Percentiles rank a stretch among this genome's conserved stretches.
These are phyloP conservation scores for Nylanderia fulva DNA, from an alignment of 1,140 invertebrate species.

Conservation along the genomic window DNA sequence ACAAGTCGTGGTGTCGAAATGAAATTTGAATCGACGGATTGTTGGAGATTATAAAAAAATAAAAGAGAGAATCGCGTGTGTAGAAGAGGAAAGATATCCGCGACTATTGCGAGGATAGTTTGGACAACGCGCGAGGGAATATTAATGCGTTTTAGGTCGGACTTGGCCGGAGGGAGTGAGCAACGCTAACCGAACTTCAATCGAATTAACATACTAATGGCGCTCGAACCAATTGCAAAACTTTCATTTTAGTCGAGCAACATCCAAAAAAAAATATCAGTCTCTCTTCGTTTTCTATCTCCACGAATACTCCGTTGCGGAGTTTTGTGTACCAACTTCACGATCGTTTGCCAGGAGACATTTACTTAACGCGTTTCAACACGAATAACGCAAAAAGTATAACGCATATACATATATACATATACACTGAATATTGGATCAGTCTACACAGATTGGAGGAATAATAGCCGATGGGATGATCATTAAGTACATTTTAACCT, in stretches of 20 bases:
- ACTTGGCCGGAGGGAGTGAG: constrained; percentile 23
- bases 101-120: neutral
- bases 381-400: neutral
- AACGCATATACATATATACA: neutral
- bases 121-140: constrained; percentile 10
- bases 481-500: neutral
- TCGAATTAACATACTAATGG: constrained; percentile 75
- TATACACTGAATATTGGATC: neutral
- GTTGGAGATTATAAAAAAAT: constrained; percentile 17
- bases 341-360: neutral
- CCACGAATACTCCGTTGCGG: neutral
- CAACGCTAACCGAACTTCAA: constrained; percentile 63
- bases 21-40: constrained; percentile 10
- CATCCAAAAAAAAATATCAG: constrained; percentile 50
- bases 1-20: neutral
- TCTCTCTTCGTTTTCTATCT: neutral
- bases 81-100: neutral
- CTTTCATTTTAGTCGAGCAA: constrained; percentile 64
- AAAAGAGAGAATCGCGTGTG: neutral
- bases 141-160: constrained; percentile 62
- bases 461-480: neutral
- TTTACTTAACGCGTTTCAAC: constrained; percentile 3
- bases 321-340: constrained; percentile 19
- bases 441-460: neutral
- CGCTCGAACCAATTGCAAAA: constrained; percentile 67